Conservation (phyloP, 2,888 invertebrate species). For the Halictus ligatus region DNA sequence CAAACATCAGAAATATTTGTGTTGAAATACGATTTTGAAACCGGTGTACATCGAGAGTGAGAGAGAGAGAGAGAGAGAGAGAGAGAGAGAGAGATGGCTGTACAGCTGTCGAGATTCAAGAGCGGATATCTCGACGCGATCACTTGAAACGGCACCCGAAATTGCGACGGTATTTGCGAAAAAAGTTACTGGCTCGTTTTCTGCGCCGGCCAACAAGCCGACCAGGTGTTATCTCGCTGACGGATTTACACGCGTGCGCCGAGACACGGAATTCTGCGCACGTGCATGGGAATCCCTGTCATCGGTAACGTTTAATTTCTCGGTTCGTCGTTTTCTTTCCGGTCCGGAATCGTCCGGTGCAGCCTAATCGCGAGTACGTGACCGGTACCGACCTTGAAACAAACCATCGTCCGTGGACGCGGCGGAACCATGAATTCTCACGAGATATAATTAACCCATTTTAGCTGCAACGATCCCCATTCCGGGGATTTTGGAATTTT, state of each 20-base stretch:
- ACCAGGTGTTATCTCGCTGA: conserved; percentile 39
- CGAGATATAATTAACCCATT: no score
- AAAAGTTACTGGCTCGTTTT: conserved; percentile 30
- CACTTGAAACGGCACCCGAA: background rate
- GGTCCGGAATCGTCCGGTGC: background rate
- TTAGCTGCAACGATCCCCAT: no score
- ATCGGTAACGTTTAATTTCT: conserved; percentile 28
- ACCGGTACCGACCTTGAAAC: conserved; percentile 18
- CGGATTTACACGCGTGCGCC: conserved; percentile 36
- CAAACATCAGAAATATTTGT: background rate
- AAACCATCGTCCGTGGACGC: background rate
- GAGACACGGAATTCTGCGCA: background rate
- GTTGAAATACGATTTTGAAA: background rate
- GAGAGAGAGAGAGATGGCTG: background rate
- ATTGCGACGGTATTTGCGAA: conserved; percentile 34
- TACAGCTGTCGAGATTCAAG: background rate
- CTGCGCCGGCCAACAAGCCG: conserved; percentile 45
- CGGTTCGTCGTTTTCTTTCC: conserved; percentile 14
- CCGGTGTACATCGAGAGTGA: background rate
- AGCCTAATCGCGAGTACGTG: background rate
- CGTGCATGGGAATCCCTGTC: background rate
- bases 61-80: no score
- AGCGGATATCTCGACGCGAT: background rate
- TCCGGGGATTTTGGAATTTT: no score
- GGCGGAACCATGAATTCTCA: background rate